Evolutionary conservation across 1,140 invertebrate genomes (phyloP), one percentile per base, ranked within the genome.

Genomic region (Brachionus koreanus): DNA sequence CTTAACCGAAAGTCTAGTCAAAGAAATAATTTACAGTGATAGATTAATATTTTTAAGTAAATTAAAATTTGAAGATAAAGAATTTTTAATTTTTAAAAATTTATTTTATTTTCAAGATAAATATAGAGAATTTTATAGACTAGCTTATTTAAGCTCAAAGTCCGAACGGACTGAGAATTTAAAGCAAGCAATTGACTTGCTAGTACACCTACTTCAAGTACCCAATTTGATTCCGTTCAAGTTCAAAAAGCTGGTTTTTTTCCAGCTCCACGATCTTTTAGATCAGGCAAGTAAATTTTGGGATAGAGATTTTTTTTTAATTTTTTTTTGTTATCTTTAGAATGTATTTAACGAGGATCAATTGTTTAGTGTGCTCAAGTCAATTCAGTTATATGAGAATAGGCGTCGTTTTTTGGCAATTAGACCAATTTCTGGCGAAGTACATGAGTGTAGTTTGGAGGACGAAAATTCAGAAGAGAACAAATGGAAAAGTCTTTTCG

Each of bases 21-120:
- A 63, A 23, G 76, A 79, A 61, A 65, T 79, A 10, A 79, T 79
- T 42, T 79, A 79, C 57, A 35, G 76, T n/a, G 76, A 79, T 7
- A 57, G 61, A 43, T 43, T 79, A 16, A 61, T 79, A 12, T 79
- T 79, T 65, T 42, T 79, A 61, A 65, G 76, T 79, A 65, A 33
- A 25, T 42, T 42, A 23, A n/a, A n/a, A n/a, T n/a, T n/a, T n/a
- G n/a, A n/a, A n/a, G n/a, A n/a, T n/a, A n/a, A n/a, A n/a, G n/a
- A n/a, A n/a, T n/a, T n/a, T n/a, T n/a, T n/a, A n/a, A n/a, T n/a
- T n/a, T n/a, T n/a, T n/a, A n/a, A n/a, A n/a, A n/a, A n/a, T n/a
- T n/a, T n/a, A n/a, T n/a, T 61, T 42, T 37, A 19, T 37, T 61
- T 57, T n/a, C n/a, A 33, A 79, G 76, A 37, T 10, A 79, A 79